Percentiles rank a stretch among this genome's conserved stretches.
Conservation (phyloP, 2,888 invertebrate genomes). For the Oscheius sp. region DNA sequence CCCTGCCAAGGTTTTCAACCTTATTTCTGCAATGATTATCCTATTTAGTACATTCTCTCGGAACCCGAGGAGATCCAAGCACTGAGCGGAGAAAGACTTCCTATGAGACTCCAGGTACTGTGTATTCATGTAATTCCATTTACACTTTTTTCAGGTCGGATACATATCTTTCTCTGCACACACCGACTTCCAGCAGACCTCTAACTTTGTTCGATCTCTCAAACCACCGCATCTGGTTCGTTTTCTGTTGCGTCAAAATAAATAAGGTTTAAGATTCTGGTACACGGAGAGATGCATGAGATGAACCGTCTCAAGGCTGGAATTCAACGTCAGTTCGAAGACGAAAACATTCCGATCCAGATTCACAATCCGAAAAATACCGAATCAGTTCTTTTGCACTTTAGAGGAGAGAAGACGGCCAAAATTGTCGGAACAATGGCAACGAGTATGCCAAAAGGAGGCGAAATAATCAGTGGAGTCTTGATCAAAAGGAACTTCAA, state of each 20-base stretch:
- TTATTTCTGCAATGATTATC: background rate
- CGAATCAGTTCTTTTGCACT: constrained; percentile 89
- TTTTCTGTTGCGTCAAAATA: background rate
- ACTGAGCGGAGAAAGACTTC: constrained; percentile 93
- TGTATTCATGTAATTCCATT: background rate
- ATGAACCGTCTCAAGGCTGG: constrained; percentile 96
- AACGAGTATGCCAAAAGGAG: constrained; percentile 84
- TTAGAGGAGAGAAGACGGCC: constrained; percentile 96
- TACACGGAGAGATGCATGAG: constrained; percentile 98
- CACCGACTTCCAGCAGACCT: constrained; percentile 96
- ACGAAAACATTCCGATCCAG: constrained; percentile 77
- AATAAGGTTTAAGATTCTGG: constrained; percentile 81
- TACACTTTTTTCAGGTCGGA: constrained; percentile 78
- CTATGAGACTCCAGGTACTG: constrained; percentile 77
- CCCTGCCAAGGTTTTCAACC: constrained; percentile 75
- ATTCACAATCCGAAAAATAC: constrained; percentile 97
- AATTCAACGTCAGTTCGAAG: constrained; percentile 90
- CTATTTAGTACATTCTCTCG: constrained; percentile 83
- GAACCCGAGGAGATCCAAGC: constrained; percentile 97
- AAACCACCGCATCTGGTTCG: constrained; percentile 92
- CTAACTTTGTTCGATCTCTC: constrained; percentile 92
- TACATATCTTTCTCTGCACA: constrained; percentile 99
- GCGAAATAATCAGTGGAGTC: constrained; percentile 87
- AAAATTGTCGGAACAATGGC: constrained; percentile 96
- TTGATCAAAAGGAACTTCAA: constrained; percentile 97